phyloP scores from a whole-genome alignment of 2,888 invertebrate species.

The Lacanobia wlatinum region DNA sequence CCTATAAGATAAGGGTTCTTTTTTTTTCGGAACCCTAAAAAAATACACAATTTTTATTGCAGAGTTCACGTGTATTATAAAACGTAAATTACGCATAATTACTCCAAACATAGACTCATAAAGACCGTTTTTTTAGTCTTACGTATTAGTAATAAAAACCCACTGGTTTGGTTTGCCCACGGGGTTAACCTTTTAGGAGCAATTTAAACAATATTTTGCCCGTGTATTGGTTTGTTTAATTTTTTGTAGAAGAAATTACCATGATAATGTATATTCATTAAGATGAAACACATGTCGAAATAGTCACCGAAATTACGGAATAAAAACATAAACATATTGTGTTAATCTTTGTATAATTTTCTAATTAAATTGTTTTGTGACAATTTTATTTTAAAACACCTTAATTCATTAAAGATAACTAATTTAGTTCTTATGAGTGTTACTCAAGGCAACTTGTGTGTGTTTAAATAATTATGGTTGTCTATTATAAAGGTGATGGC shows the following conservation, averaged over 20 bases:
- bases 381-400: neutral
- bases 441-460: neutral
- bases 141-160: too few relatives aligned
- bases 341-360: neutral
- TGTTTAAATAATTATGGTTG: neutral
- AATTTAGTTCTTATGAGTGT: too few relatives aligned
- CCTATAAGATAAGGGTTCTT: too few relatives aligned
- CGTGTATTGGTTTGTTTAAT: too few relatives aligned
- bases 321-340: neutral
- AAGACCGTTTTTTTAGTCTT: neutral
- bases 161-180: too few relatives aligned
- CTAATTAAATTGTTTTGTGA: neutral
- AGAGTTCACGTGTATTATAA: constrained; percentile 1
- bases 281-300: neutral
- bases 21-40: too few relatives aligned
- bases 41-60: too few relatives aligned
- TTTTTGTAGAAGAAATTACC: neutral
- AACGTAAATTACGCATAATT: constrained; percentile 5
- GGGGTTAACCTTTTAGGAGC: too few relatives aligned
- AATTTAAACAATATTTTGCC: too few relatives aligned
- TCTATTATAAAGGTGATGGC: neutral
- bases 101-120: neutral
- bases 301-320: neutral
- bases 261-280: neutral
- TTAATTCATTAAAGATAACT: neutral